Base-by-base conservation (phyloP, 2,888 invertebrate species). In the Sympetrum striolatum region DNA sequence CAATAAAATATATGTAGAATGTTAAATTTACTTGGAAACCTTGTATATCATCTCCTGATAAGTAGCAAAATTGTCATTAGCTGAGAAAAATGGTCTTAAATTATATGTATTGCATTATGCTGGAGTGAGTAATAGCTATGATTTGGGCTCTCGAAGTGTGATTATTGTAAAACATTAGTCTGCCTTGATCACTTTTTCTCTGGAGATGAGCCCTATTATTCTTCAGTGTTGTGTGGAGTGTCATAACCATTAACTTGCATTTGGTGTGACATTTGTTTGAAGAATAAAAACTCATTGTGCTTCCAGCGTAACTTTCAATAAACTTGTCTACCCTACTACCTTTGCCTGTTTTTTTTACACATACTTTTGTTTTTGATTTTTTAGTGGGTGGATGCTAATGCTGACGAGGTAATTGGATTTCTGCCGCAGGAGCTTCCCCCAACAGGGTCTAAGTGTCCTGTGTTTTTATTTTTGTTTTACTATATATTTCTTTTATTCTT, bases 381-480 rank as follows among this genome's bases (percentile, higher is more conserved):
- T 93, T 95, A 96, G 96, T 96, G 96, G 96, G 96, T 96, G 94
- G 96, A 95, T 94, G 95, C 95, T 94, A 95, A 95, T 94, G 95
- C 95, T 94, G 96, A 95, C 92, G 96, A 96, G 96, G 96, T 96
- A 96, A 95, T 93, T 92, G 92, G 92, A 92, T 90, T 90, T 91
- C 90, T 86, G 90, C 91, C 25, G 90, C 73, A 90, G 86, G 90
- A 80, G 80, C 80, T 90, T 90, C 91, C 53, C 90, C 91, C 90
- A 37, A 90, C 91, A 91, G 91, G 91, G 91, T 91, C 91, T 92
- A 91, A 92, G 91, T 92, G 91, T 91, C 90, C 90, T 91, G 80
- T 91, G 91, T 90, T 90, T 92, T 90, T 64, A 60, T 86, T 86
- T 86, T 82, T 48, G 48, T 82, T 82, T 80, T 39, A 82, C 31